Evolutionary conservation across 2,797 vertebrate genomes (phyloP), one percentile per base, ranked within the genome.

Genomic region (Picus viridis): DNA sequence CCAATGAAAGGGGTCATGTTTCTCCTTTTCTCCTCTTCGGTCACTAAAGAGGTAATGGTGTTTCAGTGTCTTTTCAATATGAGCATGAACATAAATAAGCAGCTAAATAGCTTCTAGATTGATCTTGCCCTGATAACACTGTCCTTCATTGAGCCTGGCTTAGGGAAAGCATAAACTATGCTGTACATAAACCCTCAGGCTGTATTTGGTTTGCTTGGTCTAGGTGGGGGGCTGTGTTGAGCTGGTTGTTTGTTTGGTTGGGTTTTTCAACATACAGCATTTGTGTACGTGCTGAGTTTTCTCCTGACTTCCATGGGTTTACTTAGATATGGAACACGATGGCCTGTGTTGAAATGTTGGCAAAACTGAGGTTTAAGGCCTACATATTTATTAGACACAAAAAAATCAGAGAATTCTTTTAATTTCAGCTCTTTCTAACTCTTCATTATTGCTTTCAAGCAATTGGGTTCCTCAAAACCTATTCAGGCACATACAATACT

Each of bases 1-100:
- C 99, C 99, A 45, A 99, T 99, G 99, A 99, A 99, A 93, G 99
- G 99, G 34, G 99, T 99, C 96, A 98, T 98, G 97, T 99, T 99
- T 91, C 98, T 99, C 7, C 98, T 99, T 67, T 99, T 99, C 94
- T 99, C 99, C 2, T 97, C 98, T 51, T 96, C 96, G 0, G 98
- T 99, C 71, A 94, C 96, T 77, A 98, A 97, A 96, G 98, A 99
- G 99, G 99, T 99, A 96, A 97, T 74, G 41, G 11, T 30, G 16
- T 30, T 6, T 76, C n/a, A 30, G 32, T 71, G 27, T 16, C 17
- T 83, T 73, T 91, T 80, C 56, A 34, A 0, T 67, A 43, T 8
- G 14, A 62, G 14, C n/a, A 29, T 32, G 53, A 17, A 6, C 4
- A 1, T 58, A 56, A 79, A 45, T 56, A 51, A 72, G 57, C 30